Percentiles rank a stretch among this genome's conserved stretches.
These are phyloP conservation scores for Arrhamphus sclerolepis DNA, from an alignment of 2,797 vertebrate species.

Conservation along the genomic window DNA sequence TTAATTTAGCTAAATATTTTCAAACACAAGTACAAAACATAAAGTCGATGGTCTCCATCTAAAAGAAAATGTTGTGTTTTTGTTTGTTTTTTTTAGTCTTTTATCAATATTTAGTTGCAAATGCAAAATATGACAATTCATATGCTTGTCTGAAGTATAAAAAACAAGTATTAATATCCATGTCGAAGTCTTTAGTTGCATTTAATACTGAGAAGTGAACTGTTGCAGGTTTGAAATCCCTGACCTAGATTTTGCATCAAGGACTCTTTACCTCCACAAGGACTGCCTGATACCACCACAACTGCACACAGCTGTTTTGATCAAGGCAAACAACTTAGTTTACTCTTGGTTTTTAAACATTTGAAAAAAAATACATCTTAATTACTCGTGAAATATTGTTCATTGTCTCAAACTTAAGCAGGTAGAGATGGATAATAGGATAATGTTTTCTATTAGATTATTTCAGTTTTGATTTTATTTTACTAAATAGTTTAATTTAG, in stretches of 20 bases:
- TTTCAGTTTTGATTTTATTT: too few species aligned
- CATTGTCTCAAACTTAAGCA: too few species aligned
- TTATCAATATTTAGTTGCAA: too few species aligned
- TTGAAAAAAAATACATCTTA: not conserved
- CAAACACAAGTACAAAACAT: not conserved
- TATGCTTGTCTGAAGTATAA: conserved; percentile 1
- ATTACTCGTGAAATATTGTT: too few species aligned
- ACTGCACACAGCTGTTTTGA: conserved; percentile 1
- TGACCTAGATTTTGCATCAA: conserved; percentile 37
- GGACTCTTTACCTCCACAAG: conserved; percentile 5
- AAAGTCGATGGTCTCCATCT: too few species aligned
- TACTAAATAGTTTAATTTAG: too few species aligned
- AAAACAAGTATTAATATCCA: not conserved
- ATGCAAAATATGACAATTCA: not conserved
- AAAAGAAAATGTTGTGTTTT: too few species aligned
- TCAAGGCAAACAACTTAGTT: not conserved
- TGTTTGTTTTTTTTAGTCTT: too few species aligned
- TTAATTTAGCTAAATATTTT: not conserved
- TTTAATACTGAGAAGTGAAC: too few species aligned
- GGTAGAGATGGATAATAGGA: too few species aligned
- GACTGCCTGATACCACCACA: conserved; percentile 1
- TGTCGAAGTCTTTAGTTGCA: not conserved
- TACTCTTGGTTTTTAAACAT: not conserved
- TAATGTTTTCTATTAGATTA: too few species aligned
- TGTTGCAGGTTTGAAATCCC: not conserved